phyloP scores from a whole-genome alignment of 2,888 invertebrate genomes.

The Lomographa bimaculata region DNA sequence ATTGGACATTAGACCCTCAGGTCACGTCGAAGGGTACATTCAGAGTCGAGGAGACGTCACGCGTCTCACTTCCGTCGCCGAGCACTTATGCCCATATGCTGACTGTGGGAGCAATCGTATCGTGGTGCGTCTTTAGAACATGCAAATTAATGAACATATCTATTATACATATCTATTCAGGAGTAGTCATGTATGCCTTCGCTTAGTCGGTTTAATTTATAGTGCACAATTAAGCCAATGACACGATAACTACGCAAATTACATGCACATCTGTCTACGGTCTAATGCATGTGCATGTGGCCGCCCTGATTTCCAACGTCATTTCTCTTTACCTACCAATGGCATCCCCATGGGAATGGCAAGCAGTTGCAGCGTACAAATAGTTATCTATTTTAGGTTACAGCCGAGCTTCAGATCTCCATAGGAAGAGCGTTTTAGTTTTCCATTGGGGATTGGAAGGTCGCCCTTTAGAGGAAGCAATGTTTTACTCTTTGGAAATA shows the following conservation, averaged over 20 bases:
- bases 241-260: conserved; percentile 19
- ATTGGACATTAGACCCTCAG: conserved; percentile 52
- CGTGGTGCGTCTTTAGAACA: conserved; percentile 29
- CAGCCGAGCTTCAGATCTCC: conserved; percentile 18
- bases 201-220: conserved; percentile 10
- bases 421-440: conserved; percentile 38
- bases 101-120: conserved; percentile 34
- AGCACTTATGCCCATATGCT: conserved; percentile 55
- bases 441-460: conserved; percentile 35
- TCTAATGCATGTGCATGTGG: conserved; percentile 1
- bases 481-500: conserved; percentile 40
- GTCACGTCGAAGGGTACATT: conserved; percentile 65
- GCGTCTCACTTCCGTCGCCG: conserved; percentile 69
- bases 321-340: conserved; percentile 9
- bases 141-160: conserved; percentile 25
- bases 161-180: conserved; percentile 1
- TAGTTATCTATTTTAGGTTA: conserved; percentile 26
- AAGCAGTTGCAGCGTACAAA: conserved; percentile 20
- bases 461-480: conserved; percentile 37
- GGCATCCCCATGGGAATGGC: conserved; percentile 13
- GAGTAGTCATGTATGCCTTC: conserved; percentile 5
- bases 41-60: conserved; percentile 64
- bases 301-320: conserved; percentile 8
- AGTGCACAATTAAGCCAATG: conserved; percentile 14
- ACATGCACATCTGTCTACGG: conserved; percentile 15